Evolutionary conservation across 37 sponge, comb jelly and placozoan species (phyloP).

Genomic region (Halichondria panicea): DNA sequence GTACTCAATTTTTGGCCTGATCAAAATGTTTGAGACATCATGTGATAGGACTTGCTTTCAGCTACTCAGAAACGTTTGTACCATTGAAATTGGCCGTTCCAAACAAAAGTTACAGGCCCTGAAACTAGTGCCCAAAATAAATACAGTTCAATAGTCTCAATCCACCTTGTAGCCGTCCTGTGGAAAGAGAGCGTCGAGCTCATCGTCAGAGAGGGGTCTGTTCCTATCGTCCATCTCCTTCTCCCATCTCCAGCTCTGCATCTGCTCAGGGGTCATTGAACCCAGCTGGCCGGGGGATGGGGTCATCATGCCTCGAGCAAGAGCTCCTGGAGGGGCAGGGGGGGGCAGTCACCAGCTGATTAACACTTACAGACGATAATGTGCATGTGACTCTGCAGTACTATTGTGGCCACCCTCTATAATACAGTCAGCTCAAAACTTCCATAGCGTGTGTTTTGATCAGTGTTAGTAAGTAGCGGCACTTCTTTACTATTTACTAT

Average conservation of each 20-base stretch:
- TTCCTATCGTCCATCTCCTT: constrained; percentile 94
- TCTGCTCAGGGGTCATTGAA: constrained; percentile 97
- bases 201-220: constrained; percentile 88
- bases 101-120: neutral
- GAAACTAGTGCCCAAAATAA: too few relatives aligned
- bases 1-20: too few relatives aligned
- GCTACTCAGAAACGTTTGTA: neutral
- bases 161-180: constrained; percentile 92
- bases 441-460: too few relatives aligned
- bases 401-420: too few relatives aligned
- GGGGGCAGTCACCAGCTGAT: neutral
- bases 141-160: neutral
- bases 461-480: too few relatives aligned
- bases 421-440: too few relatives aligned
- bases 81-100: neutral
- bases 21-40: too few relatives aligned
- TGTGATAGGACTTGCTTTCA: too few relatives aligned
- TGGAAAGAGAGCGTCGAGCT: constrained; percentile 94
- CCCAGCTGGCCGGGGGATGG: constrained; percentile 65
- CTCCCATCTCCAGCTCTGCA: constrained; percentile 95
- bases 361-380: neutral
- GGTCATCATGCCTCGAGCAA: constrained; percentile 87
- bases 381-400: neutral
- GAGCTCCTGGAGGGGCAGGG: constrained; percentile 31
- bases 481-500: too few relatives aligned